Evolutionary conservation across 2,113 vertebrate genomes (phyloP).

Genomic region (Melanocharis versteri): DNA sequence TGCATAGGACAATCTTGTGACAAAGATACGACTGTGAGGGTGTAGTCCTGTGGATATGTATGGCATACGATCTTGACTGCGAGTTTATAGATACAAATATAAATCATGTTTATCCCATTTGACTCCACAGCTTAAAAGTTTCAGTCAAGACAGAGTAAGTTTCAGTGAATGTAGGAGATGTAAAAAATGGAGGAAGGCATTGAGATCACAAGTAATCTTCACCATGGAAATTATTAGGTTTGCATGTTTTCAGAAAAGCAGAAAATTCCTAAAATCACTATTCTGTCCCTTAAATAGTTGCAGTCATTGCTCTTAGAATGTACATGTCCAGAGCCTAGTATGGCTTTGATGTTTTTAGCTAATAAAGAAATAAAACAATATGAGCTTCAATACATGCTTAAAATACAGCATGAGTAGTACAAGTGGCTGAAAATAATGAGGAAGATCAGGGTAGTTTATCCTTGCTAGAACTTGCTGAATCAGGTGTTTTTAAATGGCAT

Average conservation of each 20-base stretch:
- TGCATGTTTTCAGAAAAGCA: not conserved
- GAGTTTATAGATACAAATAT: not conserved
- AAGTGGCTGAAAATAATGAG: not conserved
- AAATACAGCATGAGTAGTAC: not conserved
- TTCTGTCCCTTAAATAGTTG: not conserved
- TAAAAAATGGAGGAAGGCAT: not conserved
- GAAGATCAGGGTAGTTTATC: not conserved
- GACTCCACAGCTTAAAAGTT: not conserved
- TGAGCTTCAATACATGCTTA: not conserved
- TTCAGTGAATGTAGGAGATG: not conserved
- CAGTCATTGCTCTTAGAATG: not conserved
- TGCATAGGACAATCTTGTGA: not conserved
- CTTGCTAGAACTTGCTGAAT: not conserved
- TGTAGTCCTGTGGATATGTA: not conserved
- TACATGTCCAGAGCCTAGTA: not conserved
- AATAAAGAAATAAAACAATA: not conserved
- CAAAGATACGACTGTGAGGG: not conserved
- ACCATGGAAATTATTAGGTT: not conserved
- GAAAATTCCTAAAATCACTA: not conserved
- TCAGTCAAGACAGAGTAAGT: not conserved
- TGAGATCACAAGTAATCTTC: not conserved
- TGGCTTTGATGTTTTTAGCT: not conserved
- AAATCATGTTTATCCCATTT: not conserved
- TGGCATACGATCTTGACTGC: not conserved
- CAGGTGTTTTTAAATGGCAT: not conserved